Evolutionary conservation across 2,113 vertebrate genomes (phyloP), one percentile per base, ranked within the genome.

Genomic region (Plotosus lineatus): DNA sequence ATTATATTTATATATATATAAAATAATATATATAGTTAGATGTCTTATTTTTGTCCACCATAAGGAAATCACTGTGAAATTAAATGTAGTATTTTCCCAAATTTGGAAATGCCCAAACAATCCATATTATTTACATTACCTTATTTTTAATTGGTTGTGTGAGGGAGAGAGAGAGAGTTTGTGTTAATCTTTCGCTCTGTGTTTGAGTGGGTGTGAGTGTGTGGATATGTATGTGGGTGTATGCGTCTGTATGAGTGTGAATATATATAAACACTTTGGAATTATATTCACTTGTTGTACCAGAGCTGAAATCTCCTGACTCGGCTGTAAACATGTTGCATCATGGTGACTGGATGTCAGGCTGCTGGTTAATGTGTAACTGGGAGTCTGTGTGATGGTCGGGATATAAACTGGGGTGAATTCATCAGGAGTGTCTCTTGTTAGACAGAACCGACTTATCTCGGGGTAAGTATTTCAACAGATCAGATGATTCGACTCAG

Each of bases 311-410:
- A 44, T 75, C 21, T 75, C 72, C 36, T 76, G 74, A 76, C 69
- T 73, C 19, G 7, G 46, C 46, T 36, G 36, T 76, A 60, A 58
- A 44, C 14, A 38, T n/a, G 38, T 76, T 76, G n/a, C 53, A 40
- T 56, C 73, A 75, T 11, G 11, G 11, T 6, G 19, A 28, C 1
- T 2, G 0, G 5, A 51, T 31, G 53, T 56, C 58, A 42, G 36
- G 23, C 9, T 1, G 11, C 50, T 40, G 55, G 88, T 89, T 89
- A 92, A 92, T 91, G 0, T 86, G 90, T 91, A 26, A 89, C 78
- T 5, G 14, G 2, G 33, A 40, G 69, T 72, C 87, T 86, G 85
- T 84, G 77, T 74, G 88, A 87, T 60, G 21, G 58, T 38, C 36
- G 56, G 48, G 31, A 56, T 79, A 92, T 91, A 93, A 86, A 91